Evolutionary conservation across 2,888 invertebrate genomes (phyloP), one percentile per base, ranked within the genome.

Genomic region (Cosmopolites sordidus): DNA sequence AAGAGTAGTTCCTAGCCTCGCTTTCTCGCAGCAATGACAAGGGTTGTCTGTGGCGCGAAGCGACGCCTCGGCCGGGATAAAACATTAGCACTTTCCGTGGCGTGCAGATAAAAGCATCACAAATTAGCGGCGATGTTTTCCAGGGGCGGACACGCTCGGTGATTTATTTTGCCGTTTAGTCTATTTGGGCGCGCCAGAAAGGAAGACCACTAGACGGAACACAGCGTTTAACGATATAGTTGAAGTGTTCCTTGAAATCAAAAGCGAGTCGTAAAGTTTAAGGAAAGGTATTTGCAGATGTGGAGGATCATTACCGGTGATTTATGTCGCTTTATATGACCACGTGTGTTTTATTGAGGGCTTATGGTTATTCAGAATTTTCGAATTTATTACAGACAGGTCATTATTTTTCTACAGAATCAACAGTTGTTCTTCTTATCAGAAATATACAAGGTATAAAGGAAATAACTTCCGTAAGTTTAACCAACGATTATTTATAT

Each of bases 41-140:
- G 62, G 62, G 64, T 60, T 51, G 51, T 51, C 44, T 48, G 54
- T 53, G 58, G 51, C 54, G 47, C 43, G 40, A 57, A 56, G 43
- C 56, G 58, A 55, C 57, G 58, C 53, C 62, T 63, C 59, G 60
- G 58, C 62, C 59, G 57, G 64, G 64, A 66, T 69, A 66, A 65
- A 69, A 68, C 70, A 71, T 69, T 68, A 71, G 68, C 69, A 70
- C 69, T 70, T 70, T 68, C 65, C 64, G 64, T 62, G 60, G 65
- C 62, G 64, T 64, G 64, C 64, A 67, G 69, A 70, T 71, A 70
- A 70, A 71, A 71, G 70, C 70, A 66, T 69, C 69, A 70, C 70
- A 69, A 70, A 70, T 70, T 71, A 70, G 61, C 56, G 64, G 58
- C 49, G 61, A 62, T 65, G 63, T 59, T 59, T 67, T 54, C 51